Conservation (phyloP, 2,113 vertebrate genomes). For the Nestor notabilis region DNA sequence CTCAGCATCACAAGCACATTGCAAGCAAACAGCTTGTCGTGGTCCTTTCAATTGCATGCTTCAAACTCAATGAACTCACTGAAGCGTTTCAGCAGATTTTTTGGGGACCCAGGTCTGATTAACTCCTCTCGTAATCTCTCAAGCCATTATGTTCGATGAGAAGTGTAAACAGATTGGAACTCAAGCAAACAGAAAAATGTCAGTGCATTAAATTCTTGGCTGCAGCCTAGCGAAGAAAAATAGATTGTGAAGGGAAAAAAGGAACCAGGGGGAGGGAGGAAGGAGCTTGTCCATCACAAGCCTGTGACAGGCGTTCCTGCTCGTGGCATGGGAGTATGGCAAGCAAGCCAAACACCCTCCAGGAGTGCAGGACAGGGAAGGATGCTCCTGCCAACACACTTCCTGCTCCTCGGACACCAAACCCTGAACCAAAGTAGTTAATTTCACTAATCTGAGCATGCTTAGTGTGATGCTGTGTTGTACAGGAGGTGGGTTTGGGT, state of each 20-base stretch:
- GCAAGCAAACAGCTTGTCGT: neutral
- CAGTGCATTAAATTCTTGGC: neutral
- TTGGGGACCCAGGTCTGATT: neutral
- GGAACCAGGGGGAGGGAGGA: neutral
- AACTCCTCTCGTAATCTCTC: neutral
- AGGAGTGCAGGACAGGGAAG: neutral
- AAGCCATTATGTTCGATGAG: neutral
- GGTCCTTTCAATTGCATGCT: neutral
- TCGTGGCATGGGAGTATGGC: neutral
- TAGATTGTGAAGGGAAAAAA: neutral
- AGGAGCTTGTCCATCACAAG: neutral
- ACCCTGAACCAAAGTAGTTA: neutral
- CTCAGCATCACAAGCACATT: neutral
- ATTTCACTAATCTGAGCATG: neutral
- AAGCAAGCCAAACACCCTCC: neutral
- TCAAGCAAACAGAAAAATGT: neutral
- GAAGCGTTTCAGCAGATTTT: neutral
- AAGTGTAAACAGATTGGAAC: neutral
- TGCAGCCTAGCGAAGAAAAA: neutral
- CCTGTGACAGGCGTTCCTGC: neutral
- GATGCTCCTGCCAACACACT: neutral
- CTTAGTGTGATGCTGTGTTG: rapidly evolving
- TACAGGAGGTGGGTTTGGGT: neutral
- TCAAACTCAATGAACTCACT: neutral
- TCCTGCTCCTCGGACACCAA: neutral